Percentiles rank a stretch among this genome's conserved stretches.
phyloP scores from a whole-genome alignment of 2,888 invertebrate genomes.

The Erebia palarica region DNA sequence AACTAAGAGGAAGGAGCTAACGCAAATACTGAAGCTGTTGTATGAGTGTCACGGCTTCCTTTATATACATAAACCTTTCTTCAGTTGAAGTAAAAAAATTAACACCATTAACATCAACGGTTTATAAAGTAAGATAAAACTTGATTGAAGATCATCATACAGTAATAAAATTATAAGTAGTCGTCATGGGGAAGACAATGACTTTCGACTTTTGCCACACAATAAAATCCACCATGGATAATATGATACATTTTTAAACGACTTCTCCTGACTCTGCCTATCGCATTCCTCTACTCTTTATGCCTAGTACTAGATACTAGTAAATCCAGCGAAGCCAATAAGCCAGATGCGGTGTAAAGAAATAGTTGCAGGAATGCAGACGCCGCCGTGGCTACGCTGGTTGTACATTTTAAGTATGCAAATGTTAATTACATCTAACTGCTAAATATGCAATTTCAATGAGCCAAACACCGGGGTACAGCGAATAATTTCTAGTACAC shows the following conservation, averaged over 20 bases:
- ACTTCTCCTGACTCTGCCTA: neutral
- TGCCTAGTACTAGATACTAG: neutral
- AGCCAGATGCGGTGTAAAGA: constrained; percentile 33
- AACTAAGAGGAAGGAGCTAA: neutral
- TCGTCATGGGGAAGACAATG: no score
- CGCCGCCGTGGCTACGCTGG: constrained; percentile 30
- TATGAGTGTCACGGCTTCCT: no score
- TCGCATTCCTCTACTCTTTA: neutral
- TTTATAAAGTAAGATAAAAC: no score
- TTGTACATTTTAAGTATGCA: constrained; percentile 39
- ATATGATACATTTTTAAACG: no score
- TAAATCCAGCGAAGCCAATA: constrained; percentile 26
- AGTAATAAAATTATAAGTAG: no score
- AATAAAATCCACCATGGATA: no score
- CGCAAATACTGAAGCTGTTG: neutral
- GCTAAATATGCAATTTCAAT: constrained; percentile 31
- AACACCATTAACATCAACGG: no score
- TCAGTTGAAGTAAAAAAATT: no score
- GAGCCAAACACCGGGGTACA: constrained; percentile 28
- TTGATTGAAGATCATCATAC: no score
- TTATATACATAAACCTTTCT: no score
- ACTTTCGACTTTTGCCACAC: no score
- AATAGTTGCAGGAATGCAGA: constrained; percentile 33
- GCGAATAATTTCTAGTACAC: constrained; percentile 18
- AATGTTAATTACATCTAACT: constrained; percentile 36